Base-by-base conservation (phyloP, 2,113 vertebrate genomes). In the Callorhinus ursinus region DNA sequence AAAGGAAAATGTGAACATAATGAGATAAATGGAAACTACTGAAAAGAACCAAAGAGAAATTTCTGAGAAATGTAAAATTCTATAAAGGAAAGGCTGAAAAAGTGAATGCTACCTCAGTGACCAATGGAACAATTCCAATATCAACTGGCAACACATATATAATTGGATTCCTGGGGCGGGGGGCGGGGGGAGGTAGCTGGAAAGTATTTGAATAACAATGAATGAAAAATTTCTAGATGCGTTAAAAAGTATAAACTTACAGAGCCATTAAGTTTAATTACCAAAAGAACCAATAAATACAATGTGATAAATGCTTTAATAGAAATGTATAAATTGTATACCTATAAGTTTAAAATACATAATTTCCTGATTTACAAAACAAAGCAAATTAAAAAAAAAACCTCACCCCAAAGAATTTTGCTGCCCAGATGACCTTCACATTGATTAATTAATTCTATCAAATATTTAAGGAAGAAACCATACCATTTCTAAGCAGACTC, bases 391-490 rank as follows among this genome's bases (percentile, higher is more conserved):
- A 18, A 19, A 39, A 46, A 65, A 71, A 33, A 51, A 16, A 51
- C 4, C 6, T 42, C 59, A 36, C 59, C 36, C 36, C 77, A 76
- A 94, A 90, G 65, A 87, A 88, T 51, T 82, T 81, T 36, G 14
- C 49, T 74, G 46, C 24, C 65, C 55, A 81, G 55, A 76, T 53
- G 36, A 51, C 46, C 46, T 81, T 90, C 72, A 90, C 33, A 69
- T n/a, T 21, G 33, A 21, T 69, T 79, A 42, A 79, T 83, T 39
- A 71, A 82, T 53, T 67, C 55, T 74, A 42, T 36, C 63, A 82
- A 90, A 74, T 90, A 90, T 65, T 82, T 93, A 90, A 90, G 65
- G 24, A 81, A 91, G 76, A 90, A 92, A 88, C 72, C 14, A 83
- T 33, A 87, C 8, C 59, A 93, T 31, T 69, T 92, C 77, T 69